Evolutionary conservation across 2,797 vertebrate species (phyloP), one percentile per base, ranked within the genome.

Genomic region (Xenentodon cancila): DNA sequence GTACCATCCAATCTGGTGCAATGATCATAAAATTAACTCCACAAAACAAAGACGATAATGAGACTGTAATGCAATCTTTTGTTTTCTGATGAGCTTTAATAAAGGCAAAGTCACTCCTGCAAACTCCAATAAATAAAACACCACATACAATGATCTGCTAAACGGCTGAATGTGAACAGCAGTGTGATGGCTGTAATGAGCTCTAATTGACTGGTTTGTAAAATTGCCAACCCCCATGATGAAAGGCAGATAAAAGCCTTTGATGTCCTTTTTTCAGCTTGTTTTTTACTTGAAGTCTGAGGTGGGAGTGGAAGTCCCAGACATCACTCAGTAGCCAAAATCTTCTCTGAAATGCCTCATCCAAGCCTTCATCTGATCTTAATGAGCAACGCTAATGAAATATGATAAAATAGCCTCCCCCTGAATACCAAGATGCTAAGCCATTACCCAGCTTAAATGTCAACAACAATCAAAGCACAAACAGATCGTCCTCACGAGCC

Each of bases 241-340:
- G 88, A 93, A 91, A 91, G 86, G 73, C 67, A 69, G 84, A 88
- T 90, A 73, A 73, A 73, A 78, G 53, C 57, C 73, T 92, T 89
- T 92, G 87, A 92, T 85, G 85, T 81, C 18, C 11, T 34, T 16
- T 57, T 67, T 71, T 74, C 37, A 32, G 30, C 53, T 15, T 2
- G 62, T 42, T 83, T 73, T 78, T 80, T 17, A 62, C 75, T 87
- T 78, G 48, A 79, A 68, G 81, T 74, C 66, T 69, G 56, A 65
- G 51, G 59, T 69, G 50, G 76, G 83, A 56, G 71, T 73, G 72
- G 59, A 52, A 55, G 84, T 64, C 72, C 59, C 73, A 80, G 71
- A 80, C 81, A 88, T 85, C 87, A 80, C 64, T 80, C 79, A 73
- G 71, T 42, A 42, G 63, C 61, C 72, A 54, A 68, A 60, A 81